Evolutionary conservation across 1,140 invertebrate genomes (phyloP).

Genomic region (Drosophila yakuba): DNA sequence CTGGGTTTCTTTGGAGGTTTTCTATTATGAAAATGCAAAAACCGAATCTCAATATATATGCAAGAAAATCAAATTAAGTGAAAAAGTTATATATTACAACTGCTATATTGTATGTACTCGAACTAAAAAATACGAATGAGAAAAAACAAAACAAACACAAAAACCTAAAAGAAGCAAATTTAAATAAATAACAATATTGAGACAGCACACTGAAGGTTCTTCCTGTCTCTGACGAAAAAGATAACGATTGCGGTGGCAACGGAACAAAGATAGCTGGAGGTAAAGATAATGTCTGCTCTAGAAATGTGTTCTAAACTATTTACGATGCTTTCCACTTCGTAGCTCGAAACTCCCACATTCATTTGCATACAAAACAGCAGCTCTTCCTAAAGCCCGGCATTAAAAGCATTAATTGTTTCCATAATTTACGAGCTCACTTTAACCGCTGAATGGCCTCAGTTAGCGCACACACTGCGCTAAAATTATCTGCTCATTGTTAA

Average conservation of each 20-base stretch:
- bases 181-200: conserved; percentile 81
- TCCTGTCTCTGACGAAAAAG: conserved; percentile 19
- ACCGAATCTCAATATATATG: conserved; percentile 57
- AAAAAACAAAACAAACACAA: conserved; percentile 28
- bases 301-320: background rate
- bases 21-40: conserved; percentile 66
- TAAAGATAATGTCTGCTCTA: background rate
- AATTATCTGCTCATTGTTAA: conserved; percentile 69
- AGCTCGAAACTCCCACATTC: conserved; percentile 15
- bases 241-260: conserved; percentile 3
- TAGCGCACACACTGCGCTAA: conserved; percentile 46
- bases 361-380: conserved; percentile 28
- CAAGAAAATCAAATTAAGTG: conserved; percentile 76
- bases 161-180: conserved; percentile 70
- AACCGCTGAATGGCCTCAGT: conserved; percentile 11
- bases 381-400: conserved; percentile 14
- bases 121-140: conserved; percentile 49
- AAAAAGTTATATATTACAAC: conserved; percentile 80
- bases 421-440: conserved; percentile 19
- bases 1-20: conserved; percentile 15
- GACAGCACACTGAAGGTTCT: conserved; percentile 47
- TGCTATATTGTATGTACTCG: conserved; percentile 79
- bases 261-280: background rate
- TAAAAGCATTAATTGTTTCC: conserved; percentile 28
- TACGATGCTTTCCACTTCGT: too few relatives aligned